Base-by-base conservation (phyloP, 2,113 vertebrate genomes). In the Urocolius indicus region DNA sequence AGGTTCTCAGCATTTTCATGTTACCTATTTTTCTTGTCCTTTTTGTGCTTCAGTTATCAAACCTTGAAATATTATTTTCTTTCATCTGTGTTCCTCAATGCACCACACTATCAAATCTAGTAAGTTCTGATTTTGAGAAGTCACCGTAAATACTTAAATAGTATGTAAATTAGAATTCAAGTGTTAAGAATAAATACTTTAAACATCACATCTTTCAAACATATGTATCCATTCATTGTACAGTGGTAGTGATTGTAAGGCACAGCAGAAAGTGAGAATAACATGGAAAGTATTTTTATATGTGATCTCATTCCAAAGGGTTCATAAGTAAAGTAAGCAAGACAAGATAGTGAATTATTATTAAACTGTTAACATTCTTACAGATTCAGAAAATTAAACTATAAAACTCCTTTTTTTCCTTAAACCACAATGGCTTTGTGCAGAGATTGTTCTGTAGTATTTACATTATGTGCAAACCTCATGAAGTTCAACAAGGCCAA, bases 1-100 rank as follows among this genome's bases (percentile, higher is more conserved):
- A 96, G 22, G 54, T 75, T 72, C 62, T 92, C 34, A 29, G n/a
- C 30, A 65, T 92, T 93, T 94, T 89, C 52, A 41, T 61, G 59
- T 79, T 76, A 69, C 49, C 30, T 87, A 14, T 88, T 91, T 95
- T 55, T 2, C 1, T 61, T 86, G 52, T 62, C 62, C 46, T 66
- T 84, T 85, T 79, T 67, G 9, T 65, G 52, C 19, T 73, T 93
- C 49, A 49, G 29, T 27, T 85, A 67, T 51, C 16, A 87, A 68
- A 94, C 2, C 17, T 74, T 84, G 18, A 69, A 76, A 67, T 23
- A 41, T 15, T 12, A 77, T 52, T 78, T 80, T 65, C 34, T 91
- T 91, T 95, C 15, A 36, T 23, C 5, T 48, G 11, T 0, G 0
- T 67, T 86, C 48, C 20, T 67, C 20, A 17, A 32, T 4, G 7